Evolutionary conservation across 2,888 invertebrate species (phyloP).

Genomic region (Dolichopus griseipennis): DNA sequence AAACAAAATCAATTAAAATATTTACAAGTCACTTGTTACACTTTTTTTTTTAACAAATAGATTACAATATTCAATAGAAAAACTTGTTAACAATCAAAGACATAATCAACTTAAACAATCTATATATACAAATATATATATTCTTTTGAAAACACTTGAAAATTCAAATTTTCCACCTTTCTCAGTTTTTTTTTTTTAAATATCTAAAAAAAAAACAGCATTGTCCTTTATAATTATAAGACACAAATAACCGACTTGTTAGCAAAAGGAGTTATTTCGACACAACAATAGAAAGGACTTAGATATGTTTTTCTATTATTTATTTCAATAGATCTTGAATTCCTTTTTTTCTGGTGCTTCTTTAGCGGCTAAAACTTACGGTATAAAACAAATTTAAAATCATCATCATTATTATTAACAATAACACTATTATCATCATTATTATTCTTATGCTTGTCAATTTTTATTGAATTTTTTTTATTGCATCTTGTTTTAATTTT

Average conservation of each 20-base stretch:
- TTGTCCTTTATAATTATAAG: background rate
- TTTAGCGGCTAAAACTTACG: background rate
- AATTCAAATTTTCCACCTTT: too few relatives aligned
- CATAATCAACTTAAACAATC: too few relatives aligned
- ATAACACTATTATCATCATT: background rate
- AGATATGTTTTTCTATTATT: background rate
- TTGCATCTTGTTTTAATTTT: background rate
- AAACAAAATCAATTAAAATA: too few relatives aligned
- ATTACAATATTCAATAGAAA: too few relatives aligned
- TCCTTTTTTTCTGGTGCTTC: background rate
- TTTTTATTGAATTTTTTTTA: background rate
- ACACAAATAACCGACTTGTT: background rate
- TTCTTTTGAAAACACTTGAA: too few relatives aligned
- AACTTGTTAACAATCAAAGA: too few relatives aligned
- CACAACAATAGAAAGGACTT: background rate
- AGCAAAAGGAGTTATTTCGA: background rate
- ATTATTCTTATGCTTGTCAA: background rate
- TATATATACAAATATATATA: too few relatives aligned
- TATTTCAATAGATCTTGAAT: background rate
- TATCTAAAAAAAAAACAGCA: background rate
- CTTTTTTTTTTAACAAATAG: too few relatives aligned
- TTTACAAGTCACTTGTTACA: too few relatives aligned
- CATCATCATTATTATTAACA: background rate
- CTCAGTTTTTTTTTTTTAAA: background rate
- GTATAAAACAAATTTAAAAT: background rate